Evolutionary conservation across 2,888 invertebrate species (phyloP), one percentile per base, ranked within the genome.

Genomic region (Chrysopilus asiliformis): DNA sequence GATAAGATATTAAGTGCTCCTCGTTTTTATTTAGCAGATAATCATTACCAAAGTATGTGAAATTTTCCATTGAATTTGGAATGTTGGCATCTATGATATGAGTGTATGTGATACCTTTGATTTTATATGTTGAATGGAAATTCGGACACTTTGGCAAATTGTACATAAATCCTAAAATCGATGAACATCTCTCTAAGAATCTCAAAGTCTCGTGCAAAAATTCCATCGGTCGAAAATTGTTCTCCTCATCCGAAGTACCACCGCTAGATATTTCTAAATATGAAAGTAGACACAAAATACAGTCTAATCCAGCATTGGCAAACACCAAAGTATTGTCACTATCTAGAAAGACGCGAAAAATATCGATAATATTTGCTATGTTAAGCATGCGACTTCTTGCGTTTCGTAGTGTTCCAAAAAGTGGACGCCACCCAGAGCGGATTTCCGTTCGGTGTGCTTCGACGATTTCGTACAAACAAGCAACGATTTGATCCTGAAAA

Each of bases 391-490:
- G 63, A 50, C 79, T 81, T 29, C 75, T 72, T 0, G 93, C 90
- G 29, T 90, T 89, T 14, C 91, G 74, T 28, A 97, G 64, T 1
- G 94, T 91, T 9, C 91, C 91, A 56, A 97, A 97, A 2, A 97
- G 65, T 1, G 95, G 90, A 36, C 94, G 71, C 95, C 95, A 97
- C 0, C 95, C 95, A 0, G 91, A 93, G 46, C 86, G 76, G 27
- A 95, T 90, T 66, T 94, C 91, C 41, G 83, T 81, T 49, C 89
- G 72, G 58, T 89, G 91, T 0, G 87, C 87, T 61, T 94, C 93
- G 0, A 97, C 94, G 50, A 95, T 87, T 62, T 93, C 93, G 58
- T 93, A 93, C 32, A 95, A 78, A 49, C 90, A 91, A 36, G 89
- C 86, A 29, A 95, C 87, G 49, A 97, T 90, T 66, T 79, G 79